phyloP scores from a whole-genome alignment of 1,140 invertebrate species.

The Anagrus nilaparvatae region DNA sequence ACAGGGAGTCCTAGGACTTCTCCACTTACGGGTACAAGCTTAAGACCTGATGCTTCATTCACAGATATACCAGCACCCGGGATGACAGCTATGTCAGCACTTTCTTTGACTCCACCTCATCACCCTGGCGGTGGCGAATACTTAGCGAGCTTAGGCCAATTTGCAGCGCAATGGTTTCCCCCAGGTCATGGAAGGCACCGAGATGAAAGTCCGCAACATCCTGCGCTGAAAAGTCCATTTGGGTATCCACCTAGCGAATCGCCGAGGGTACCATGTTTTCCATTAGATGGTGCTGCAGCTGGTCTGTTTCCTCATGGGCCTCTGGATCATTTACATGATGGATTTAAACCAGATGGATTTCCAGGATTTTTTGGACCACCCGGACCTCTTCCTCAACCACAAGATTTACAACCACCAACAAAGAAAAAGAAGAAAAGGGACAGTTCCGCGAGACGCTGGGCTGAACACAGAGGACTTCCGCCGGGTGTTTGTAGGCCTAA shows the following conservation, averaged over 20 bases:
- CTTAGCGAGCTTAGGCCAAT: slow-evolving; percentile 36
- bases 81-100: slow-evolving; percentile 58
- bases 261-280: slow-evolving; percentile 25
- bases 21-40: slow-evolving; percentile 28
- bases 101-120: slow-evolving; percentile 65
- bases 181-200: slow-evolving; percentile 28
- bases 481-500: slow-evolving; percentile 56
- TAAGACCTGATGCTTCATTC: slow-evolving; percentile 29
- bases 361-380: slow-evolving; percentile 31
- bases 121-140: slow-evolving; percentile 42
- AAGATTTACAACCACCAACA: slow-evolving; percentile 23
- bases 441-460: slow-evolving; percentile 31
- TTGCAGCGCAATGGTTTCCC: slow-evolving; percentile 37
- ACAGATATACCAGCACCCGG: slow-evolving; percentile 37
- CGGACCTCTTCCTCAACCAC: slow-evolving; percentile 22
- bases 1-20: slow-evolving; percentile 37
- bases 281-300: slow-evolving; percentile 27
- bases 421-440: slow-evolving; percentile 32
- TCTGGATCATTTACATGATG: slow-evolving; percentile 33
- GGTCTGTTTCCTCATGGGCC: slow-evolving; percentile 30
- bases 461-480: slow-evolving; percentile 28
- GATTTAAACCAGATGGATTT: slow-evolving; percentile 35
- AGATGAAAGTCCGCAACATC: slow-evolving; percentile 29
- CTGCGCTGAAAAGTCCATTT: slow-evolving; percentile 9
- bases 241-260: slow-evolving; percentile 22